Percentiles rank a stretch among this genome's conserved stretches.
phyloP scores from a whole-genome alignment of 2,113 vertebrate species.

The Leptobrachium leishanense region DNA sequence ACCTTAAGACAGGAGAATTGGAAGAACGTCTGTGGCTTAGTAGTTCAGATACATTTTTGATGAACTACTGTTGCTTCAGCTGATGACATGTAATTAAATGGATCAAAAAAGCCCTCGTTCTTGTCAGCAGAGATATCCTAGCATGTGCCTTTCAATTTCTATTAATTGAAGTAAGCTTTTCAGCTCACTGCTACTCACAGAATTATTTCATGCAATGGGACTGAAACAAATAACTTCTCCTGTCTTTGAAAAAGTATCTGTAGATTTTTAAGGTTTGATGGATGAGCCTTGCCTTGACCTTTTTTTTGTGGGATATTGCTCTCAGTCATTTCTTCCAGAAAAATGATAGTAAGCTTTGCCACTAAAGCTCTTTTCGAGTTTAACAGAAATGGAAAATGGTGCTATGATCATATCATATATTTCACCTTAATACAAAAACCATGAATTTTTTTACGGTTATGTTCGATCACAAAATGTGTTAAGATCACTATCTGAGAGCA shows the following conservation, averaged over 20 bases:
- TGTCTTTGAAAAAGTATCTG: background rate
- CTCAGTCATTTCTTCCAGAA: background rate
- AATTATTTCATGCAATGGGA: background rate
- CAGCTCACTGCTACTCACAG: no score
- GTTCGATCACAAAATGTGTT: background rate
- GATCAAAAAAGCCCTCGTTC: no score
- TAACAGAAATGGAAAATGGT: background rate
- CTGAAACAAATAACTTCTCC: background rate
- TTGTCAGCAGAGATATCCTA: no score
- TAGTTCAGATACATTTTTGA: no score
- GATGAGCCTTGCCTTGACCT: background rate
- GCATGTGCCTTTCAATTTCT: no score
- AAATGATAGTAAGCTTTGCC: background rate
- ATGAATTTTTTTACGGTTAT: background rate
- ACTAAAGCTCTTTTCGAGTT: background rate
- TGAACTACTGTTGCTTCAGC: no score
- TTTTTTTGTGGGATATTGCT: background rate
- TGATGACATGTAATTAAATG: no score
- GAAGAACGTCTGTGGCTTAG: no score
- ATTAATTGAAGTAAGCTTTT: no score
- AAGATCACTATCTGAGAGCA: background rate
- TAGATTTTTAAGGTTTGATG: background rate
- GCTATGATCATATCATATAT: conserved; percentile 1
- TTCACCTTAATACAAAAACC: conserved; percentile 11
- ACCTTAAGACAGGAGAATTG: no score